Evolutionary conservation across 2,888 invertebrate species (phyloP).

Genomic region (Entomobrya multifasciata): DNA sequence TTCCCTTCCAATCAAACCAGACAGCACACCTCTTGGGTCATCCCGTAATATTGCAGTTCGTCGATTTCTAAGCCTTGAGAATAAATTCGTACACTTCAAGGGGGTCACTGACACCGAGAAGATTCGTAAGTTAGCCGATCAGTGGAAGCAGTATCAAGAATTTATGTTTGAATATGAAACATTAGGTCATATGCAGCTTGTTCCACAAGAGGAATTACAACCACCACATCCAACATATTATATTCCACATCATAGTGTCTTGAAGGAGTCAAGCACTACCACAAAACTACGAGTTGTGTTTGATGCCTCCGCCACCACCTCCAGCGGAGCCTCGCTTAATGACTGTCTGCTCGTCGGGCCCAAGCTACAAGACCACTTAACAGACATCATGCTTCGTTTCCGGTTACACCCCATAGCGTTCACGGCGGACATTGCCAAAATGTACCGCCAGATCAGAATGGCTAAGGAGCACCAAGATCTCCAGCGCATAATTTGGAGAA

Average conservation of each 20-base stretch:
- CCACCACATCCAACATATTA: conserved; percentile 17
- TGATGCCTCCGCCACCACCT: conserved; percentile 59
- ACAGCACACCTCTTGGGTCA: too few relatives aligned
- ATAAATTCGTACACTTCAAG: background rate
- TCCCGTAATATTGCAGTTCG: too few relatives aligned
- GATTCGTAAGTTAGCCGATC: background rate
- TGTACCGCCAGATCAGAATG: too few relatives aligned
- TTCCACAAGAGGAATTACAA: conserved; percentile 36
- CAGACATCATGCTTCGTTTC: conserved; percentile 80
- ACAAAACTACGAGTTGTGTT: conserved; percentile 75
- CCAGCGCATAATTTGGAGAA: too few relatives aligned
- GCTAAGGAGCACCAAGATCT: too few relatives aligned
- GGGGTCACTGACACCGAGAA: background rate
- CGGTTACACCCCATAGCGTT: conserved; percentile 79
- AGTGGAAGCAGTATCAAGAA: conserved; percentile 58
- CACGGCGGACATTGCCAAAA: conserved; percentile 81
- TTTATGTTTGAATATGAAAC: conserved; percentile 76
- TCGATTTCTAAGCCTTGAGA: background rate
- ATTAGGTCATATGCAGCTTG: conserved; percentile 76
- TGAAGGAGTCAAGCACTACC: conserved; percentile 56
- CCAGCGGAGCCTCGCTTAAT: conserved; percentile 80
- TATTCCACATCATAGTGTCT: conserved; percentile 72
- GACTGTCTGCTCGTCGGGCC: conserved; percentile 80
- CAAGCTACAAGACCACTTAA: conserved; percentile 80
- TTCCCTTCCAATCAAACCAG: background rate